These are phyloP conservation scores for Catocala fraxini DNA, from an alignment of 2,888 invertebrate species.

Conservation along the genomic window DNA sequence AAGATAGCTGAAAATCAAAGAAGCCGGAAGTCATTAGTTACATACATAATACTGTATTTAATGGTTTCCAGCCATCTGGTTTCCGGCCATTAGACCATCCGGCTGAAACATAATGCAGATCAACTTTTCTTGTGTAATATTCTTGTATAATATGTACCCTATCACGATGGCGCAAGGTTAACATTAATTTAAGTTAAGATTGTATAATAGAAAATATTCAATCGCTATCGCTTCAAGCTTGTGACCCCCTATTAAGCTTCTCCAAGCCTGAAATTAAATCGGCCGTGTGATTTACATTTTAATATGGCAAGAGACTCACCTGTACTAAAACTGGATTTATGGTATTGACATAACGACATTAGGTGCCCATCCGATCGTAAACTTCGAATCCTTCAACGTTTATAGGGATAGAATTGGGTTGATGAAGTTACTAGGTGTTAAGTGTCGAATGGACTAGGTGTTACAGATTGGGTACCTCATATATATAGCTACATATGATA, in stretches of 20 bases:
- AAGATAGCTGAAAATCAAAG: too few species aligned
- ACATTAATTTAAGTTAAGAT: too few species aligned
- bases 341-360: constrained; percentile 75
- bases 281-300: constrained; percentile 86
- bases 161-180: too few species aligned
- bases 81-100: too few species aligned
- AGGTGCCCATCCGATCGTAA: constrained; percentile 62
- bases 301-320: constrained; percentile 84
- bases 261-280: constrained; percentile 85
- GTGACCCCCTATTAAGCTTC: constrained; percentile 66
- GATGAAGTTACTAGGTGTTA: constrained; percentile 16
- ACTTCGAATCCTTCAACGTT: constrained; percentile 50
- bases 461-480: background rate
- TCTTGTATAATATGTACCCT: too few species aligned
- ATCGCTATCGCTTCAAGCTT: constrained; percentile 48
- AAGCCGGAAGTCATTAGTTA: too few species aligned
- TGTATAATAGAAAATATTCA: too few species aligned
- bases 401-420: constrained; percentile 61
- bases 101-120: too few species aligned
- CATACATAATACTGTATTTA: too few species aligned
- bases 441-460: constrained; percentile 5
- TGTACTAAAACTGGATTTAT: constrained; percentile 83
- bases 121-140: too few species aligned
- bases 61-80: too few species aligned
- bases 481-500: background rate